These are phyloP conservation scores for Tanaodytes sp. DNA, from an alignment of 2,888 invertebrate species.

Conservation along the genomic window DNA sequence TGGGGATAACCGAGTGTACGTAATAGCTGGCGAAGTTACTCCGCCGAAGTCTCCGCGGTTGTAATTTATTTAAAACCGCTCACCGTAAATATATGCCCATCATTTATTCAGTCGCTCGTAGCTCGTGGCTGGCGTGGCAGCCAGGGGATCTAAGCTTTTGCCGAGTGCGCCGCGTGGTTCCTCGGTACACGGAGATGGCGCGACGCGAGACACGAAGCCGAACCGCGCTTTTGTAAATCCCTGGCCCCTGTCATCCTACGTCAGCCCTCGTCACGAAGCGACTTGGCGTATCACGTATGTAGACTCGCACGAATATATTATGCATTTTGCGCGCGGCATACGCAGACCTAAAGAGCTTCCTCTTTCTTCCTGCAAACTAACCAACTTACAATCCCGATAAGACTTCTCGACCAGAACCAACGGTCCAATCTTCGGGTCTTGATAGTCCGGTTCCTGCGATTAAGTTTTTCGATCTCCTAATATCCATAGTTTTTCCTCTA, in stretches of 20 bases:
- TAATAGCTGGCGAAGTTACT: slow-evolving; percentile 60
- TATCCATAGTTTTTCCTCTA: too few species aligned
- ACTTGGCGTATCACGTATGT: slow-evolving; percentile 45
- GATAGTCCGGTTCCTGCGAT: slow-evolving; percentile 15
- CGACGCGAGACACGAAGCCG: slow-evolving; percentile 36
- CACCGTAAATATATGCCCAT: slow-evolving; percentile 73
- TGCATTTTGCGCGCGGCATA: slow-evolving; percentile 31
- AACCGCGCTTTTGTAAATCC: slow-evolving; percentile 53
- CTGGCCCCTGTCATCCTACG: slow-evolving; percentile 54
- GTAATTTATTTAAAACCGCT: slow-evolving; percentile 73
- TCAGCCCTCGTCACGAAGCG: slow-evolving; percentile 47
- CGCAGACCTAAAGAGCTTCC: slow-evolving; percentile 21
- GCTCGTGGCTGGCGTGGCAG: slow-evolving; percentile 34
- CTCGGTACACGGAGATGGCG: slow-evolving; percentile 23
- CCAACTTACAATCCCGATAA: too few species aligned
- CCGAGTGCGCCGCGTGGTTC: slow-evolving; percentile 58
- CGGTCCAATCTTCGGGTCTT: slow-evolving; percentile 12
- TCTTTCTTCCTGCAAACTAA: slow-evolving; percentile 13
- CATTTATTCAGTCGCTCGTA: slow-evolving; percentile 69
- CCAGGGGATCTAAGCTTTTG: slow-evolving; percentile 59
- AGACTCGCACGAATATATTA: slow-evolving; percentile 49
- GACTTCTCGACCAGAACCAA: too few species aligned
- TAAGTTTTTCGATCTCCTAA: too few species aligned
- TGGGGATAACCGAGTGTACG: slow-evolving; percentile 42
- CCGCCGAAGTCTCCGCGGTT: slow-evolving; percentile 69